A percentile compares a stretch with the other conserved stretches of the same genome.
Conservation (phyloP, 2,888 invertebrate species). For the Hyalella azteca region DNA sequence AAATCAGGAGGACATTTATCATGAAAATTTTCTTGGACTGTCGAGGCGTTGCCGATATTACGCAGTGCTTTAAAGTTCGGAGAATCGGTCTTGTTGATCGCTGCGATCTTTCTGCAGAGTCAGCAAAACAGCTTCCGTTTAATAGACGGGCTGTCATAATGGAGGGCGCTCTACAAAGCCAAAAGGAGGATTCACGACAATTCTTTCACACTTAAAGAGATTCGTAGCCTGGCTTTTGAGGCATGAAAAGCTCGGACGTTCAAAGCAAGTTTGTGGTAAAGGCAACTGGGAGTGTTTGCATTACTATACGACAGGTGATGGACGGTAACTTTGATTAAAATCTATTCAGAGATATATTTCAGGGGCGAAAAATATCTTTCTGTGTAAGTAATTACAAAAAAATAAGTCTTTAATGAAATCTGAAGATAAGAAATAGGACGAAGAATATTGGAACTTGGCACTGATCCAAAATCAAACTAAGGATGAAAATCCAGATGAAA, state of each 20-base stretch:
- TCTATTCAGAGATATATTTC: not conserved
- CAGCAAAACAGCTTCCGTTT: not conserved
- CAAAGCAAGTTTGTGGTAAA: not conserved
- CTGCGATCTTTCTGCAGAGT: not conserved
- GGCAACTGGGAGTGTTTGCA: not conserved
- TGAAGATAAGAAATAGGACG: too few species aligned
- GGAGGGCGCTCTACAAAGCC: not conserved
- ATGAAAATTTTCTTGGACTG: not conserved
- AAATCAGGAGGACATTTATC: not conserved
- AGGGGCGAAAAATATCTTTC: too few species aligned
- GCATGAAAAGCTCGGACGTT: not conserved
- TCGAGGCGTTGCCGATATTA: not conserved
- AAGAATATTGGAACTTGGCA: too few species aligned
- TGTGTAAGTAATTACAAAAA: too few species aligned
- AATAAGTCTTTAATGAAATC: too few species aligned
- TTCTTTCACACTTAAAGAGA: not conserved
- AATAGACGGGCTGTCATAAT: constrained; percentile 1
- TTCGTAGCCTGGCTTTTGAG: not conserved
- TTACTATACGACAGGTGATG: not conserved
- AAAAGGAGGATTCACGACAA: not conserved
- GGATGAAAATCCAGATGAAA: too few species aligned
- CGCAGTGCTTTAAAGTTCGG: not conserved
- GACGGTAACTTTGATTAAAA: not conserved
- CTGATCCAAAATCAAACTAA: too few species aligned
- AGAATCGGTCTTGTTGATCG: constrained; percentile 19